Conservation (phyloP, 1,140 invertebrate species). For the Sweltsa coloradensis region DNA sequence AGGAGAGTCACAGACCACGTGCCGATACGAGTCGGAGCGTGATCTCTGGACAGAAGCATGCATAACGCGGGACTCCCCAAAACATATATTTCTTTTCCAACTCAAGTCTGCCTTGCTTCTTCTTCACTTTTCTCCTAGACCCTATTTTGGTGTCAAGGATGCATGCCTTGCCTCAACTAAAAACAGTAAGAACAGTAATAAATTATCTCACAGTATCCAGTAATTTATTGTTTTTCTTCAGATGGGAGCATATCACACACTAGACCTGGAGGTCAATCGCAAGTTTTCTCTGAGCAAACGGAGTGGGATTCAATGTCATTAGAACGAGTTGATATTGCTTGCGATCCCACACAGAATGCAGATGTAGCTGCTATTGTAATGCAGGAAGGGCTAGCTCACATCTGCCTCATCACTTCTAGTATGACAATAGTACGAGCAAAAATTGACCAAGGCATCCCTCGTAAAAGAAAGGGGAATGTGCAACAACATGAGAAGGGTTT, state of each 20-base stretch:
- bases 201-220: too few relatives aligned
- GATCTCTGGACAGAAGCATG: too few relatives aligned
- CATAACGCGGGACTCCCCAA: too few relatives aligned
- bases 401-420: slow-evolving; percentile 91
- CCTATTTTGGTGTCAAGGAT: too few relatives aligned
- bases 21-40: too few relatives aligned
- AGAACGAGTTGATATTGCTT: slow-evolving; percentile 85
- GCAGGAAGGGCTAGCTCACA: slow-evolving; percentile 91
- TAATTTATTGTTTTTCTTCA: slow-evolving; percentile 39
- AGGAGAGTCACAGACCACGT: too few relatives aligned
- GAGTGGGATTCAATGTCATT: slow-evolving; percentile 91
- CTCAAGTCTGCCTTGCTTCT: too few relatives aligned
- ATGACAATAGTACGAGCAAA: slow-evolving; percentile 96
- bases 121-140: too few relatives aligned
- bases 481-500: slow-evolving; percentile 96
- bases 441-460: slow-evolving; percentile 90
- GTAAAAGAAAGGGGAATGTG: slow-evolving; percentile 89
- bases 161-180: too few relatives aligned
- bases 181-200: too few relatives aligned
- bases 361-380: slow-evolving; percentile 95
- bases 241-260: slow-evolving; percentile 97
- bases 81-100: too few relatives aligned
- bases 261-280: slow-evolving; percentile 91
- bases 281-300: slow-evolving; percentile 84
- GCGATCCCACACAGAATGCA: slow-evolving; percentile 77